Evolutionary conservation across 2,888 invertebrate genomes (phyloP).

Genomic region (Nemurella pictetii): DNA sequence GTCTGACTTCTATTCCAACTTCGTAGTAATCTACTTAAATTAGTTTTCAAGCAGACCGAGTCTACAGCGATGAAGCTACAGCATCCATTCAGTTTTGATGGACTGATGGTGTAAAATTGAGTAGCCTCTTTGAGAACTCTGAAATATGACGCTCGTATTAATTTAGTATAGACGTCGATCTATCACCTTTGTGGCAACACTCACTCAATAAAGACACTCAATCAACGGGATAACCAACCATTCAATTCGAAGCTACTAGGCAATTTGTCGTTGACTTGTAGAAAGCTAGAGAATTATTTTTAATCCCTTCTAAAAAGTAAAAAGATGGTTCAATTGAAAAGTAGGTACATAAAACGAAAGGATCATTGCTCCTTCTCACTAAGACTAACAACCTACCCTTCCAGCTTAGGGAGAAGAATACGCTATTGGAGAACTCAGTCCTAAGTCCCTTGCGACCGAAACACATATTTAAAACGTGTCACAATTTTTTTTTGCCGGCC

Average conservation of each 20-base stretch:
- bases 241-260: background rate
- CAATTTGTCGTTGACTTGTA: background rate
- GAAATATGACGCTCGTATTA: background rate
- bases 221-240: background rate
- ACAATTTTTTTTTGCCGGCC: background rate
- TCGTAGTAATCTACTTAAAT: background rate
- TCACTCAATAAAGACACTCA: background rate
- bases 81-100: background rate
- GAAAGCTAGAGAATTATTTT: background rate
- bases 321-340: background rate
- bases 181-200: background rate
- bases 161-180: background rate
- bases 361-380: no score
- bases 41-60: background rate
- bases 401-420: no score
- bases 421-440: no score
- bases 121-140: background rate
- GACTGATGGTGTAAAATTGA: background rate
- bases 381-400: no score
- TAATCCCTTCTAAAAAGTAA: no score
- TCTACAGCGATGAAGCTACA: background rate
- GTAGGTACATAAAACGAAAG: no score
- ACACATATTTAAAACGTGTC: no score
- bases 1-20: background rate
- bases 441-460: no score